Conservation (phyloP, 2,888 invertebrate species). For the Acronicta leporina region DNA sequence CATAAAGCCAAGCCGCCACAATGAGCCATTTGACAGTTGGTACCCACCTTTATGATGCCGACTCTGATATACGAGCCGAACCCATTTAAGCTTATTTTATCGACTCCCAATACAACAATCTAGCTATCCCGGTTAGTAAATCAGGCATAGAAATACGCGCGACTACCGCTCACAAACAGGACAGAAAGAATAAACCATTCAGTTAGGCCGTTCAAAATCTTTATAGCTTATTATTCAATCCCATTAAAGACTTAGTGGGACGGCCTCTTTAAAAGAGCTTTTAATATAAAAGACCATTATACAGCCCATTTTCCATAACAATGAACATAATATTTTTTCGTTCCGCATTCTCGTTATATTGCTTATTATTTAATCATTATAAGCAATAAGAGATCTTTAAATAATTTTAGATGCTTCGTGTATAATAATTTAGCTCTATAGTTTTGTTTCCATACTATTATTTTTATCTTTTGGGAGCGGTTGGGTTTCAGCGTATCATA, state of each 20-base stretch:
- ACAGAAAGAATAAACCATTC: conserved; percentile 82
- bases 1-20: conserved; percentile 86
- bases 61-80: conserved; percentile 82
- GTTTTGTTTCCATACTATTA: background rate
- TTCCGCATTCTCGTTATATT: conserved; percentile 72
- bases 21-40: conserved; percentile 87
- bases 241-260: conserved; percentile 83
- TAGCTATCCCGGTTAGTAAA: conserved; percentile 79
- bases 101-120: conserved; percentile 80
- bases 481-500: too few relatives aligned
- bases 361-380: conserved; percentile 80
- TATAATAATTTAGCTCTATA: background rate
- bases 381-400: conserved; percentile 60
- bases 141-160: conserved; percentile 76
- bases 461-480: background rate
- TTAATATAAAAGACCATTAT: conserved; percentile 84
- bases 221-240: conserved; percentile 86
- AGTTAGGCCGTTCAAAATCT: conserved; percentile 84
- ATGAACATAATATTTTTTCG: conserved; percentile 81
- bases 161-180: conserved; percentile 73
- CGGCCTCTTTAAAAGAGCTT: conserved; percentile 80
- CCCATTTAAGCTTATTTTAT: conserved; percentile 87
- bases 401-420: background rate
- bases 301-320: conserved; percentile 83
- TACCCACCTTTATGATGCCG: conserved; percentile 87